Evolutionary conservation across 2,888 invertebrate genomes (phyloP).

Genomic region (Drosophila rubida): DNA sequence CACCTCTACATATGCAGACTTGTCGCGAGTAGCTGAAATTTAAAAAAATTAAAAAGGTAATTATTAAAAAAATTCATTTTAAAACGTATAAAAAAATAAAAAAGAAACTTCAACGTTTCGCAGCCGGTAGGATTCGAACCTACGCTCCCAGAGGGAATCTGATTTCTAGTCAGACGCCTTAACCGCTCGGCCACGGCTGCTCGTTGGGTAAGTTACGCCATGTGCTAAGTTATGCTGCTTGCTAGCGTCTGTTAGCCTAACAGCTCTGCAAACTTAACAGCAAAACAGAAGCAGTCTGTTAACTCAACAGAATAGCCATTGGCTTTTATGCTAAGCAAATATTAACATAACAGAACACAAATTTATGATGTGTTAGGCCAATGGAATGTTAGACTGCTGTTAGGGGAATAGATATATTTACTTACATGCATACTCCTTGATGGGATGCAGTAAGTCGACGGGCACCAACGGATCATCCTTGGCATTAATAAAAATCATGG

Average conservation of each 20-base stretch:
- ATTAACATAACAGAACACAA: background rate
- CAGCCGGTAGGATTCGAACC: constrained; percentile 85
- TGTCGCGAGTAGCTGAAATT: constrained; percentile 87
- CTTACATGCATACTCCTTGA: constrained; percentile 92
- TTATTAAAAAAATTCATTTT: constrained; percentile 1
- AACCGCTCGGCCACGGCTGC: constrained; percentile 85
- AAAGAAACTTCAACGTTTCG: constrained; percentile 45
- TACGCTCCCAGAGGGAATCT: constrained; percentile 85
- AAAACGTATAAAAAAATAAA: constrained; percentile 8
- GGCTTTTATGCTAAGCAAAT: background rate
- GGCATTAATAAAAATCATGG: constrained; percentile 96
- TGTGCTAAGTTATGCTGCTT: constrained; percentile 7
- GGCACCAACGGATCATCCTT: constrained; percentile 97
- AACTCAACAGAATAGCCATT: background rate
- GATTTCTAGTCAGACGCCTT: constrained; percentile 85
- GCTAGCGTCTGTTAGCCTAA: constrained; percentile 11
- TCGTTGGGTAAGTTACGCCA: constrained; percentile 9
- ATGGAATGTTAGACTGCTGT: background rate
- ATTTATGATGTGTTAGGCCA: background rate
- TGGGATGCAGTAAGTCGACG: constrained; percentile 89
- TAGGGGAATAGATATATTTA: constrained; percentile 7
- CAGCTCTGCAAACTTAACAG: constrained; percentile 27
- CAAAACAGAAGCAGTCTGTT: too few relatives aligned
- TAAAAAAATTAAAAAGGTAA: constrained; percentile 4
- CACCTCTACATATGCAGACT: constrained; percentile 91